A percentile compares a stretch with the other conserved stretches of the same genome.
These are phyloP conservation scores for Lophochroa leadbeateri DNA, from an alignment of 2,113 vertebrate genomes.

Conservation along the genomic window DNA sequence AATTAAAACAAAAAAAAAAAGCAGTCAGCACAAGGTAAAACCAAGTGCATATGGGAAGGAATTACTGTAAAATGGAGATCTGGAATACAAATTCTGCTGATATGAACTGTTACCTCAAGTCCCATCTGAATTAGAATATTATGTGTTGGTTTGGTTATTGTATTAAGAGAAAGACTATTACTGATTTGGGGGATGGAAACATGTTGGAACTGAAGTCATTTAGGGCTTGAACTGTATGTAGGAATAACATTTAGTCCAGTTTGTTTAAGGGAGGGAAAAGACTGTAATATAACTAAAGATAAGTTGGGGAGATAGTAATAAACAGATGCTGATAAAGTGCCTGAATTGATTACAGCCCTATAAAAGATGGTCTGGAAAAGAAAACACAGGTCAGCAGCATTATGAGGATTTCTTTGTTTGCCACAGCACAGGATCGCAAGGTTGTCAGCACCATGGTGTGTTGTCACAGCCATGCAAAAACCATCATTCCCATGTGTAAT, in stretches of 20 bases:
- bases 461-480: constrained; percentile 20
- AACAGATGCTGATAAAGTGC: neutral
- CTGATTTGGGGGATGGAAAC: neutral
- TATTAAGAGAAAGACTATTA: constrained; percentile 2
- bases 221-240: neutral
- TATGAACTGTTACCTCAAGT: neutral
- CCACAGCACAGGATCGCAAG: neutral
- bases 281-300: neutral
- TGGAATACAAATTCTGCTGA: neutral
- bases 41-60: neutral
- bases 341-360: neutral
- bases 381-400: neutral
- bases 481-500: neutral
- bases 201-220: neutral
- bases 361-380: neutral
- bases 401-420: neutral
- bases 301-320: neutral
- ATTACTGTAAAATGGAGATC: neutral
- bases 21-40: neutral
- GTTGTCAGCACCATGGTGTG: neutral
- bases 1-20: neutral
- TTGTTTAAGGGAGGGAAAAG: neutral
- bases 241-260: neutral
- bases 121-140: constrained; percentile 19
- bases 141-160: neutral